Base-by-base conservation (phyloP, 2,113 vertebrate genomes). In the Sinocyclocheilus anophthalmus region DNA sequence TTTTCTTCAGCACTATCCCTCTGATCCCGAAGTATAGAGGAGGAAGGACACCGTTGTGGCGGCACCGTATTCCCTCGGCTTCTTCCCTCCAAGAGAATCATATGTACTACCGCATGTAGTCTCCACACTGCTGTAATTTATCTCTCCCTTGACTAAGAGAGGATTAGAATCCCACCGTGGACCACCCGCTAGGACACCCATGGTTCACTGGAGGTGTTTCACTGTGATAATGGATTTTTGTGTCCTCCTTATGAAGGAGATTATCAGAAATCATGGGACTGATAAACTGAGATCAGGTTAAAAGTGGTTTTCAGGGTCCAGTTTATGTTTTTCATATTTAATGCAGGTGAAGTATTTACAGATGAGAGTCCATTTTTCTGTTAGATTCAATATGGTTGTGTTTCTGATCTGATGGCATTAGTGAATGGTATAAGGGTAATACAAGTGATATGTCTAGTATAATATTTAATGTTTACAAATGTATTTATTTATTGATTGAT, bases 21-120 rank as follows among this genome's bases (percentile, higher is more conserved):
- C 26, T 75, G n/a, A 75, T 78, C 16, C 86, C 86, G 37, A 76
- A 82, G 88, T 82, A 89, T 86, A 73, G 83, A 81, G 69, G 45
- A 61, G 63, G 85, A 90, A 86, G 79, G 73, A 59, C 72, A 78
- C 76, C 69, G 85, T 81, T 87, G 90, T 57, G 81, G 39, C 78
- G 30, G 87, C 82, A 69, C 73, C n/a, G 86, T 37, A 90, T 90
- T 39, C 82, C 89, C 90, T 87, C 42, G 72, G 86, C 0, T 89
- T 86, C 88, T 87, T 85, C 88, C 87, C 88, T 53, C 83, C 9
- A 22, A 77, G 89, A 83, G 50, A 84, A 73, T 70, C 84, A 85
- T 83, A 73, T n/a, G 22, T 73, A 84, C 82, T 73, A 42, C 69
- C 13, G 13, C 9, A 24, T 72, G 48, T 73, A 59, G 67, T 59